phyloP scores from a whole-genome alignment of 1,140 invertebrate genomes.

The Aphelenchoides avenae region DNA sequence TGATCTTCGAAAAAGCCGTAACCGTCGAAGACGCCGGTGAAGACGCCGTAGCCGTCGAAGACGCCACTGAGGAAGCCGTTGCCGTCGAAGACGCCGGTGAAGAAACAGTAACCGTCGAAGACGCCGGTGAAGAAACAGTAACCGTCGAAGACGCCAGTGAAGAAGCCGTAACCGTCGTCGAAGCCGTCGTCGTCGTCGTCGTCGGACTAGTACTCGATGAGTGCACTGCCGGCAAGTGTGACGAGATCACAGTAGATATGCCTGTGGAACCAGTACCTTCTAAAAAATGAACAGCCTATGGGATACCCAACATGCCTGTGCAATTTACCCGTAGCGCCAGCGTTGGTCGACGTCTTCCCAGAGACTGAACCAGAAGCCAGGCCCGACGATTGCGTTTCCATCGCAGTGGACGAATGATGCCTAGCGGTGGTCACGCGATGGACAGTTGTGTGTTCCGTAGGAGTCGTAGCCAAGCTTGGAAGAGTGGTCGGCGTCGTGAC shows the following conservation, averaged over 20 bases:
- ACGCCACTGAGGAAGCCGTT: slow-evolving; percentile 35
- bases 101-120: slow-evolving; percentile 12
- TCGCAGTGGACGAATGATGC: too few species aligned
- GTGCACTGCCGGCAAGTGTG: background rate
- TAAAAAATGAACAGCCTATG: too few species aligned
- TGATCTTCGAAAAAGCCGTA: slow-evolving; percentile 4
- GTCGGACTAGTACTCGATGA: background rate
- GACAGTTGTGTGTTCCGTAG: too few species aligned
- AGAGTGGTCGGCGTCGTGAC: too few species aligned
- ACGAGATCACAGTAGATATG: background rate
- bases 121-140: background rate
- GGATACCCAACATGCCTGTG: too few species aligned
- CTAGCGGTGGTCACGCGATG: too few species aligned
- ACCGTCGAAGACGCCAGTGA: background rate
- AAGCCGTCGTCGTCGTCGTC: background rate
- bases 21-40: slow-evolving; percentile 35
- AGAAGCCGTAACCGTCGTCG: slow-evolving; percentile 61
- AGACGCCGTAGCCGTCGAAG: slow-evolving; percentile 15
- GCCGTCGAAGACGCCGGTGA: slow-evolving; percentile 14
- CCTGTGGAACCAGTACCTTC: too few species aligned
- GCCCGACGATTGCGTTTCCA: too few species aligned
- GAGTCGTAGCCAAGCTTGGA: too few species aligned
- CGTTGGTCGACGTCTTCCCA: too few species aligned
- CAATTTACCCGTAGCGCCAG: too few species aligned
- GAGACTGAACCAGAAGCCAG: too few species aligned